These are phyloP conservation scores for Ctenochaetus hawaiiensis DNA, from an alignment of 2,797 vertebrate genomes.

Conservation along the genomic window DNA sequence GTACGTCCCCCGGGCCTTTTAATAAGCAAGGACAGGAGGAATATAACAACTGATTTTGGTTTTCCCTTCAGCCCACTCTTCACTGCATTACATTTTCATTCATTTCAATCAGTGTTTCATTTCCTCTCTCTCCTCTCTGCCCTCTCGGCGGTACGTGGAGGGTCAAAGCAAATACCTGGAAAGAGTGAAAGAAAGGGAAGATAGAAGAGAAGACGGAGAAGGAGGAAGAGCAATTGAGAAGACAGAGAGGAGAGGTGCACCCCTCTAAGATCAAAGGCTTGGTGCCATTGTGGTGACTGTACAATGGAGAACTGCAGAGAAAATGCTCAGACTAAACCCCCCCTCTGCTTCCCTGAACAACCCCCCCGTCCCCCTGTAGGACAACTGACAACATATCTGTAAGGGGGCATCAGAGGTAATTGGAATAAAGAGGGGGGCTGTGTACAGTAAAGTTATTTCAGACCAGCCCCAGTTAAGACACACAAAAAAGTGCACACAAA, in stretches of 20 bases:
- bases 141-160: slow-evolving; percentile 65
- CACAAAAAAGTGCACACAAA: background rate
- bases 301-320: slow-evolving; percentile 80
- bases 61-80: slow-evolving; percentile 36
- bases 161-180: slow-evolving; percentile 64
- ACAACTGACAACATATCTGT: slow-evolving; percentile 78
- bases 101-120: slow-evolving; percentile 76
- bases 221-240: slow-evolving; percentile 16
- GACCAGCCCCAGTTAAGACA: slow-evolving; percentile 8
- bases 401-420: slow-evolving; percentile 51
- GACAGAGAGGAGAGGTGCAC: slow-evolving; percentile 59
- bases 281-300: slow-evolving; percentile 79
- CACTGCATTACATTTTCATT: slow-evolving; percentile 74
- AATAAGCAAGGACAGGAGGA: slow-evolving; percentile 66
- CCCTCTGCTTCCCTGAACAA: background rate
- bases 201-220: slow-evolving; percentile 10
- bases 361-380: slow-evolving; percentile 32
- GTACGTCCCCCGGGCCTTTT: slow-evolving; percentile 60
- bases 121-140: slow-evolving; percentile 64
- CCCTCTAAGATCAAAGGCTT: slow-evolving; percentile 84
- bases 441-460: slow-evolving; percentile 60
- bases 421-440: slow-evolving; percentile 48
- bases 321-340: slow-evolving; percentile 52
- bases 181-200: slow-evolving; percentile 27
- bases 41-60: slow-evolving; percentile 55